A percentile compares a stretch with the other conserved stretches of the same genome.
Evolutionary conservation across 1,140 invertebrate genomes (phyloP).

Genomic region (Drosophila paulistorum): DNA sequence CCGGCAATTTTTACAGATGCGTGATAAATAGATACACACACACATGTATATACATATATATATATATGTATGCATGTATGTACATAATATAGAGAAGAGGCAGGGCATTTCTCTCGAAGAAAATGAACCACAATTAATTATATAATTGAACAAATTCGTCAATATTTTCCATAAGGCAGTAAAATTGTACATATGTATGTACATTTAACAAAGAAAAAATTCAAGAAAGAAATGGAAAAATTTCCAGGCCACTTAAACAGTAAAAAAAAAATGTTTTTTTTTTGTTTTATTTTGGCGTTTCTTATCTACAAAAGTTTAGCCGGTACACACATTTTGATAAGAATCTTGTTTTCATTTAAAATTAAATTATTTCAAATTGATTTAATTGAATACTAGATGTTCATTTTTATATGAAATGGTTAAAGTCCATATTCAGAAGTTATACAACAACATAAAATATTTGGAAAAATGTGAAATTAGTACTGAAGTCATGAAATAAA

Average conservation of each 20-base stretch:
- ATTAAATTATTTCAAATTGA: conserved; percentile 1
- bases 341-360: conserved; percentile 1
- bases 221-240: neutral
- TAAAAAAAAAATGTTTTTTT: neutral
- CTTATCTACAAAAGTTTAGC: neutral
- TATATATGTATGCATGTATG: no score
- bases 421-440: conserved; percentile 1
- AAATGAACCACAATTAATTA: neutral
- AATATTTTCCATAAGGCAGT: neutral
- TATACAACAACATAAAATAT: neutral
- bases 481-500: neutral
- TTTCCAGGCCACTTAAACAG: neutral
- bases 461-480: neutral
- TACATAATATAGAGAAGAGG: no score
- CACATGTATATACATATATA: neutral
- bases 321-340: conserved; percentile 1
- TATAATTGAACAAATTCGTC: neutral
- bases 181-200: neutral
- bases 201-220: neutral
- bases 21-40: neutral
- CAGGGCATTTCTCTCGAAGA: neutral
- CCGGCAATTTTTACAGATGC: neutral
- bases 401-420: neutral
- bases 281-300: neutral
- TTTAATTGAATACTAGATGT: conserved; percentile 6